Evolutionary conservation across 2,888 invertebrate genomes (phyloP).

Genomic region (Euspilapteryx auroguttella): DNA sequence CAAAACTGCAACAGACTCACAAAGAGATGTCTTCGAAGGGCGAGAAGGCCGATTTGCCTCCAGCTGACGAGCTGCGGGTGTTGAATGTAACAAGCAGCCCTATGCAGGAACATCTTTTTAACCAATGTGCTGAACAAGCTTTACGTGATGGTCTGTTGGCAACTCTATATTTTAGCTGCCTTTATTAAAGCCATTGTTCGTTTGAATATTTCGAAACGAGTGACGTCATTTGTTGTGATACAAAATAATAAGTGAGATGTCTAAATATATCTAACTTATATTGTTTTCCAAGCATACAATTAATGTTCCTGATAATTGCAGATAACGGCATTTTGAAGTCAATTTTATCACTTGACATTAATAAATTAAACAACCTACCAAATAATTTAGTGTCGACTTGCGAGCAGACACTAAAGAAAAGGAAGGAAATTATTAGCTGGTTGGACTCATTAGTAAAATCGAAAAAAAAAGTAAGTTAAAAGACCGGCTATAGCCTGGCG

Average conservation of each 20-base stretch:
- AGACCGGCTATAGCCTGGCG: not conserved
- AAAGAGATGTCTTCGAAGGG: constrained; percentile 21
- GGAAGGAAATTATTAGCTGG: constrained; percentile 39
- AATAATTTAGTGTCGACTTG: constrained; percentile 28
- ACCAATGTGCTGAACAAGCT: not conserved
- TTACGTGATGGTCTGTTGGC: not conserved
- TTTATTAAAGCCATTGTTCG: not conserved
- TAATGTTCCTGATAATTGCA: too few species aligned
- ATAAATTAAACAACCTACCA: constrained; percentile 28
- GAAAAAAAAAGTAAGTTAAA: too few species aligned
- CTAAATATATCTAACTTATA: too few species aligned
- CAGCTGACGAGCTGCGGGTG: constrained; percentile 27
- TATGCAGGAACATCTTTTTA: too few species aligned
- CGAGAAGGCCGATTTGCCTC: constrained; percentile 19
- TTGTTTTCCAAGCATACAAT: too few species aligned
- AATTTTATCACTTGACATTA: constrained; percentile 17
- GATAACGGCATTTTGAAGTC: constrained; percentile 6
- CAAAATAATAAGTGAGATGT: too few species aligned
- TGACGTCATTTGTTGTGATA: too few species aligned
- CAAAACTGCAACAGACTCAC: constrained; percentile 22
- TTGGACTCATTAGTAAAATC: constrained; percentile 15
- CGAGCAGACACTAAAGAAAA: constrained; percentile 28
- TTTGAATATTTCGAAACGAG: not conserved
- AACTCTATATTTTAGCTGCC: not conserved
- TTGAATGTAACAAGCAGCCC: constrained; percentile 36